phyloP scores from a whole-genome alignment of 2,888 invertebrate species.

The Ditula angustiorana region DNA sequence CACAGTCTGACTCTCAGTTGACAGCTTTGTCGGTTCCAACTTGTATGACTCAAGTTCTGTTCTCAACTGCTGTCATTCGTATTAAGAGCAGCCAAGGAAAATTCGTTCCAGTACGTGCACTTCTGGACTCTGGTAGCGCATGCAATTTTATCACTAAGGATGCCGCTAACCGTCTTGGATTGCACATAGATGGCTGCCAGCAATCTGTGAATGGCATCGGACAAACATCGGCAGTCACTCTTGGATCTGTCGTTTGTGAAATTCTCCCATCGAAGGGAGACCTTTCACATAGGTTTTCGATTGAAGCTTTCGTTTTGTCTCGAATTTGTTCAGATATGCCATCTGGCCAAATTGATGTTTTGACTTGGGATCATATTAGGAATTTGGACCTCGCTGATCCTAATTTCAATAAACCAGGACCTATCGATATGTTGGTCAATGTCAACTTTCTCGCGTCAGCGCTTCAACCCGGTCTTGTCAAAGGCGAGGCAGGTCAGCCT shows the following conservation, averaged over 20 bases:
- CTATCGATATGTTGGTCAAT: conserved; percentile 1
- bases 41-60: not conserved
- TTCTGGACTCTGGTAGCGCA: not conserved
- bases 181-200: not conserved
- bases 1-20: not conserved
- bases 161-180: not conserved
- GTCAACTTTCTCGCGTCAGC: not conserved
- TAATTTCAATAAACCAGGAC: not conserved
- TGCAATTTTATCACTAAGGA: not conserved
- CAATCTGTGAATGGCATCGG: not conserved
- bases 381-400: conserved; percentile 1
- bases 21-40: not conserved
- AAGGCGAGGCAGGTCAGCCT: not conserved
- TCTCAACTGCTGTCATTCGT: not conserved
- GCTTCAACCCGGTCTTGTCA: not conserved
- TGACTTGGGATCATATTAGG: not conserved
- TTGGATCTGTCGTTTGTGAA: conserved; percentile 2
- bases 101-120: not conserved
- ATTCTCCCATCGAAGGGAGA: not conserved
- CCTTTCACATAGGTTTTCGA: not conserved
- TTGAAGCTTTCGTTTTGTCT: conserved; percentile 3
- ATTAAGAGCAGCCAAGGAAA: not conserved
- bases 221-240: not conserved
- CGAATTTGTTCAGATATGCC: conserved; percentile 2
- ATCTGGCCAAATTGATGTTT: not conserved